Evolutionary conservation across 2,888 invertebrate genomes (phyloP), one percentile per base, ranked within the genome.

Genomic region (Apotomis capreana): DNA sequence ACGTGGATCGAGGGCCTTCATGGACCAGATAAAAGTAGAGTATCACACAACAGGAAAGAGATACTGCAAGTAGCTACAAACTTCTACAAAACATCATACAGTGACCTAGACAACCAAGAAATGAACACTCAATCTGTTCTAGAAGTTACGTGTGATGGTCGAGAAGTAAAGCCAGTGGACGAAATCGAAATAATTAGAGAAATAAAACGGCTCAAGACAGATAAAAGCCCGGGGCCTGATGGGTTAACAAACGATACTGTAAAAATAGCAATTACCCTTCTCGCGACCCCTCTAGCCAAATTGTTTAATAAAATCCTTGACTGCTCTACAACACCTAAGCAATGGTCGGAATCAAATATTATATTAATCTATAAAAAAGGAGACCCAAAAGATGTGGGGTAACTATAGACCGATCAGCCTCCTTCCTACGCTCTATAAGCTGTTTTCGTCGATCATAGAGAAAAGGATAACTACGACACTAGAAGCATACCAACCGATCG

Each of bases 61-160:
- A 58, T 74, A 4, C 68, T 75, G 69, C 63, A 70, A 36, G 68
- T 68, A 49, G 74, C 72, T 52, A 76, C 74, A 57, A 60, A 62
- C 9, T 76, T 70, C 44, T 76, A 76, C 49, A 76, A 70, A 40
- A 40, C 40, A 40, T 40, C 3, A 40, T 40, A 40, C 40, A 40
- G 6, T 40, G 40, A 6, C 40, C 40, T 6, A 40, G 40, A 40
- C 5, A 40, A 40, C 40, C 40, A 40, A 6, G 40, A 40, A 40
- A 40, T 6, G 5, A 6, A 6, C 6, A 40, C 5, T 5, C 40
- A 40, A 40, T 6, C 40, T 6, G 5, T 6, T 40, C 40, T 6
- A 40, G 40, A 40, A 40, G 3, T 6, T 40, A 40, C 40, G 40
- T 5, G 40, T 40, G 6, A 40, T 40, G 40, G 5, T 40, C 40